Base-by-base conservation (phyloP, 2,113 vertebrate species). In the Micronisus gabar region DNA sequence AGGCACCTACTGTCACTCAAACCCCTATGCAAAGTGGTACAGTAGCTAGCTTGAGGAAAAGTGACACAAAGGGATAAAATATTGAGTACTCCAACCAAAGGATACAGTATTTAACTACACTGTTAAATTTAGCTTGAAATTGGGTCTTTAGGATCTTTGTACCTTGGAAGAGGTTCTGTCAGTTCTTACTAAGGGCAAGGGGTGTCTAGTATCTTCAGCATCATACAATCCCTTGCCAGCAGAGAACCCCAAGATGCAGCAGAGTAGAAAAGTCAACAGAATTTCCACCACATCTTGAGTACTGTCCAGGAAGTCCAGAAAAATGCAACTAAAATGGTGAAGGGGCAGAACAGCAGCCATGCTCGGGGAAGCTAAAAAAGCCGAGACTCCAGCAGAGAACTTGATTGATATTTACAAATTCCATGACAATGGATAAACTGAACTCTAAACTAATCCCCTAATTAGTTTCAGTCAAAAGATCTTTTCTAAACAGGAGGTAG, bases 371-470 rank as follows among this genome's bases (percentile, higher is more conserved):
- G 21, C 16, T 48, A 62, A 45, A 67, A 85, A 34, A 25, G 22
- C 36, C 30, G 21, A 7, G 18, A 58, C 25, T 80, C 52, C 52
- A 65, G 22, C 8, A 0, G 0, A 53, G 32, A 87, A 40, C 15
- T 58, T 32, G 15, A 75, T 19, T 19, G 15, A 8, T 11, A 65
- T 21, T 36, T 50, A 50, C 20, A 75, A 79, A 58, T 74, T 23
- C 50, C n/a, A 29, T 0, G 0, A 14, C 5, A 27, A 86, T 9
- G 47, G 36, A 82, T 48, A 75, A 86, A 75, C 12, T 10, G 52
- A 11, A 65, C 75, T 34, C 48, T 40, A 40, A 83, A 65, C 5
- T 40, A 47, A 66, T 59, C 8, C 8, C 32, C 19, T 58, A 12
- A 25, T 14, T 22, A 40, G 10, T 47, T 72, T 36, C 45, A 55